Base-by-base conservation (phyloP, 2,113 vertebrate species). In the Sterrhoptilus dennistouni region DNA sequence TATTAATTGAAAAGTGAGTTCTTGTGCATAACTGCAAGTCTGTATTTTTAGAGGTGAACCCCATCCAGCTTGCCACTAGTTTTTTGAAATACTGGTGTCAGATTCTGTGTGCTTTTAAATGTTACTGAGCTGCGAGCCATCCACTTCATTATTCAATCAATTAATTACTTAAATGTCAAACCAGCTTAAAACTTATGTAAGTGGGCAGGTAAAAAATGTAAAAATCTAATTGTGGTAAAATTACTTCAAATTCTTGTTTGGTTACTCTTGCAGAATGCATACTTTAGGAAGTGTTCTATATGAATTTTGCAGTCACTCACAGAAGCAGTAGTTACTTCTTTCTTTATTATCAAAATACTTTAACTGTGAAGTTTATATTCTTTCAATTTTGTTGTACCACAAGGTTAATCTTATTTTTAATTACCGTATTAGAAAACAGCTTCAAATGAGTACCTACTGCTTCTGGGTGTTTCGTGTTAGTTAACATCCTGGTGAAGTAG, bases 261-360 rank as follows among this genome's bases (percentile, higher is more conserved):
- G 96, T 97, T 96, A 87, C 76, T 97, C 90, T 96, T 96, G 81
- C 97, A 98, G 96, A 97, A 57, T 90, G 52, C 97, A 44, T 95
- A 94, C 63, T 77, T 96, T 96, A 98, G 95, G 84, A 96, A 86
- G 84, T 64, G 81, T 84, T 92, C 79, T 94, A 53, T 93, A 90
- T 71, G 65, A 94, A 75, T 94, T 94, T 96, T 97, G 83, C 83
- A 84, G 64, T 97, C 89, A 87, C 63, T 96, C 82, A 92, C 89
- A 96, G 96, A 97, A 98, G 97, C 96, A 98, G 96, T 97, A 98
- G 97, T 95, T 98, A 82, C 91, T 96, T 61, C 75, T 87, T 81
- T 45, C 74, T 71, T 95, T 80, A 84, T 54, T 33, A 24, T 85
- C 4, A 5, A 0, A 5, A 0, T 60, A 36, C n/a, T 87, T 79